Percentiles rank a stretch among this genome's conserved stretches.
Conservation (phyloP, 2,888 invertebrate genomes). For the Mesorhabditis sp. region DNA sequence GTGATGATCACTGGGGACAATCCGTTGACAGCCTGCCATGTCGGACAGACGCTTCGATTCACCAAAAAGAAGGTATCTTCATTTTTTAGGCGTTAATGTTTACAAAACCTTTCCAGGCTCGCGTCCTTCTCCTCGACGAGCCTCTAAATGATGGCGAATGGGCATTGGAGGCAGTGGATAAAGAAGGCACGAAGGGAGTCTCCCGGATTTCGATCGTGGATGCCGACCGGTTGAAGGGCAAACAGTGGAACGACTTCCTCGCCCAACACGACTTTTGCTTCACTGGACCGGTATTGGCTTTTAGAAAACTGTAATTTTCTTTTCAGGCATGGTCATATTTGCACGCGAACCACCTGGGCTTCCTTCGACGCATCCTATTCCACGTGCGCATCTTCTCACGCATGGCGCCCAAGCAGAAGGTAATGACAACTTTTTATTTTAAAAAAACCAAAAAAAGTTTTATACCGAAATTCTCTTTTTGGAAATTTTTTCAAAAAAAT, state of each 20-base stretch:
- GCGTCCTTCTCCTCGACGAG: slow-evolving; percentile 25
- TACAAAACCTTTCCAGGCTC: background rate
- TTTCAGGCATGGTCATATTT: slow-evolving; percentile 62
- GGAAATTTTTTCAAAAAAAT: slow-evolving; percentile 6
- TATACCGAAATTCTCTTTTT: slow-evolving; percentile 11
- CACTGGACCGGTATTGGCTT: slow-evolving; percentile 73
- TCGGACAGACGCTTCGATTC: slow-evolving; percentile 78
- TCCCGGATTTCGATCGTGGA: slow-evolving; percentile 30
- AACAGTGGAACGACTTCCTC: slow-evolving; percentile 65
- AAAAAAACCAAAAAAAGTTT: background rate
- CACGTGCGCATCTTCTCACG: slow-evolving; percentile 87
- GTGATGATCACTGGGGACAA: slow-evolving; percentile 99
- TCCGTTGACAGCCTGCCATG: slow-evolving; percentile 96
- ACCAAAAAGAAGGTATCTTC: slow-evolving; percentile 67
- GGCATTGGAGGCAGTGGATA: slow-evolving; percentile 67
- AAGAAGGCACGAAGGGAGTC: slow-evolving; percentile 8
- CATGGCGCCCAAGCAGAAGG: slow-evolving; percentile 95
- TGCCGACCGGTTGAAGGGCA: slow-evolving; percentile 17
- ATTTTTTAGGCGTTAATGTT: background rate
- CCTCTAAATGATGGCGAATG: slow-evolving; percentile 62
- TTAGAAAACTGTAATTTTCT: slow-evolving; percentile 5
- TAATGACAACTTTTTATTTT: background rate
- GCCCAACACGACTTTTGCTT: slow-evolving; percentile 82
- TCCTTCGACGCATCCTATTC: slow-evolving; percentile 74
- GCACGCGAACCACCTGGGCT: slow-evolving; percentile 67